A percentile compares a stretch with the other conserved stretches of the same genome.
phyloP scores from a whole-genome alignment of 2,113 vertebrate genomes.

The Oreocharis arfaki region DNA sequence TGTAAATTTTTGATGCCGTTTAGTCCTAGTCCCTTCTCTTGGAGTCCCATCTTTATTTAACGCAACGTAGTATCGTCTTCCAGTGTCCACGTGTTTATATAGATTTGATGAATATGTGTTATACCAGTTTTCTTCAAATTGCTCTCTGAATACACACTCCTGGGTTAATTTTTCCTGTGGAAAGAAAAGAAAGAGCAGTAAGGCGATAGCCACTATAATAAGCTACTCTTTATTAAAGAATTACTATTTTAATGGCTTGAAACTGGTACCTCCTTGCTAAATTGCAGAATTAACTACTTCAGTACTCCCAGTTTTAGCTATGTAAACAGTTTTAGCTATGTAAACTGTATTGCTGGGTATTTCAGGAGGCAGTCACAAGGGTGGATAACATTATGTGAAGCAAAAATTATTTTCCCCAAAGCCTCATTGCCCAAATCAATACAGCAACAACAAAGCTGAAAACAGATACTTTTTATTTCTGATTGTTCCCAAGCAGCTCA shows the following conservation, averaged over 20 bases:
- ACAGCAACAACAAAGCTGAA: neutral
- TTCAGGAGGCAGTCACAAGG: neutral
- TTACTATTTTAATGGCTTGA: neutral
- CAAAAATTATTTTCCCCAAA: neutral
- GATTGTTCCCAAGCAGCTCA: neutral
- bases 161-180: slow-evolving; percentile 91
- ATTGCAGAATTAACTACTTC: neutral
- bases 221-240: neutral
- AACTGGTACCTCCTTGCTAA: neutral
- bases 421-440: neutral
- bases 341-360: neutral
- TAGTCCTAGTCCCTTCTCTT: slow-evolving; percentile 91
- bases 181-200: slow-evolving; percentile 42
- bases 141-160: slow-evolving; percentile 94
- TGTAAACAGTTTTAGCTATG: neutral
- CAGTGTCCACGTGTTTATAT: slow-evolving; percentile 93
- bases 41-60: slow-evolving; percentile 96
- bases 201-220: neutral
- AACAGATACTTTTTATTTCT: neutral
- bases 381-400: neutral
- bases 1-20: slow-evolving; percentile 96
- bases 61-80: slow-evolving; percentile 92
- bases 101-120: slow-evolving; percentile 98
- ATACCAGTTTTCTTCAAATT: slow-evolving; percentile 99
- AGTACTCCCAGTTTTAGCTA: neutral